Conservation (phyloP, 2,888 invertebrate species). For the Archips crataeganus region DNA sequence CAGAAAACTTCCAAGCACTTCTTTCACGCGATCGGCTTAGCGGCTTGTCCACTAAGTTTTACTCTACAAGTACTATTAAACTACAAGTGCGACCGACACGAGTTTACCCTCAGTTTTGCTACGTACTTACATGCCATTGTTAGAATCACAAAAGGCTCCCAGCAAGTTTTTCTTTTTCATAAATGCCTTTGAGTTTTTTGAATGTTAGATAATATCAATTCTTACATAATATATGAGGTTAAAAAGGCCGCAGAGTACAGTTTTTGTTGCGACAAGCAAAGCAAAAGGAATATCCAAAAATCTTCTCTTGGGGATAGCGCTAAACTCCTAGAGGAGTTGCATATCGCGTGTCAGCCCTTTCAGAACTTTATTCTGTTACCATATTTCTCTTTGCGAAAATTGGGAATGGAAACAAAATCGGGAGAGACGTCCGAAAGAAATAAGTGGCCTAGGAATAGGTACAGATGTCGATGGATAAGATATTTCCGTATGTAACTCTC, state of each 20-base stretch:
- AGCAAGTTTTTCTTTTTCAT: conserved; percentile 23
- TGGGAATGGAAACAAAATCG: conserved; percentile 25
- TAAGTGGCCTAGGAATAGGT: conserved; percentile 37
- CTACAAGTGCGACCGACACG: conserved; percentile 51
- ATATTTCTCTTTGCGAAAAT: conserved; percentile 55
- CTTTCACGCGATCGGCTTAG: conserved; percentile 79
- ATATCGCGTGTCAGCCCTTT: conserved; percentile 66
- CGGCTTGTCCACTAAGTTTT: conserved; percentile 70
- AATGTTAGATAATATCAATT: conserved; percentile 31
- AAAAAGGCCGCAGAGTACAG: conserved; percentile 61
- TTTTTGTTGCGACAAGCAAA: conserved; percentile 64
- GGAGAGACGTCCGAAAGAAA: conserved; percentile 32
- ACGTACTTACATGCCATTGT: conserved; percentile 65
- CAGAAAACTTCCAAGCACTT: conserved; percentile 70
- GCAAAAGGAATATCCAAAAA: conserved; percentile 61
- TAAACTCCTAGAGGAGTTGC: conserved; percentile 59
- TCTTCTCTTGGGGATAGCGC: conserved; percentile 60
- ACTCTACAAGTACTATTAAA: conserved; percentile 76
- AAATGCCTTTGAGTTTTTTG: conserved; percentile 19
- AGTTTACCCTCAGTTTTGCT: conserved; percentile 65
- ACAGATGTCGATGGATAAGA: conserved; percentile 40
- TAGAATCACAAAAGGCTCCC: conserved; percentile 48
- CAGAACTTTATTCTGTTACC: conserved; percentile 61
- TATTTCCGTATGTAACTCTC: conserved; percentile 34
- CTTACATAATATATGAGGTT: conserved; percentile 49